Base-by-base conservation (phyloP, 2,888 invertebrate species). In the Drosophila sordidula region DNA sequence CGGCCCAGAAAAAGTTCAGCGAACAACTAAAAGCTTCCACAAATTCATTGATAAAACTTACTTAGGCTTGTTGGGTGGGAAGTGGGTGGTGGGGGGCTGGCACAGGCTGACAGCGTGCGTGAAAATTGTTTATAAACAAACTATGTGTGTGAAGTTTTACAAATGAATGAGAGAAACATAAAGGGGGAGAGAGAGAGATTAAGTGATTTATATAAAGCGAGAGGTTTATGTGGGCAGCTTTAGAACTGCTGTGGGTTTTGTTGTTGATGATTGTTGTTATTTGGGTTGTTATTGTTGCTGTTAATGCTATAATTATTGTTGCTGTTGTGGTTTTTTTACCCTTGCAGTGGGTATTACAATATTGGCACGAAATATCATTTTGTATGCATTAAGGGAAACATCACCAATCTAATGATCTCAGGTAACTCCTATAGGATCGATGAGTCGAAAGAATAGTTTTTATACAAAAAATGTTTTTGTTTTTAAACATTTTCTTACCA, bases 51-150 rank as follows among this genome's bases (percentile, higher is more conserved):
- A 80, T 81, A 81, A 80, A 78, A 45, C 2, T 36, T 26, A 5
- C 6, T 12, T 12, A 12, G 34, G 12, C 12, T 4, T 8, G 8
- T 6, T 29, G 26, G 26, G 0, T 0, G 38, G 25, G 14, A 12
- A 26, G 18, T 29, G 29, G 8, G 49, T 18, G 18, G 18, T 18
- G 11, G 45, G 34, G n/a, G 22, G 34, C 12, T 29, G n/a, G 11
- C 12, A 14, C 5, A n/a, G 25, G 22, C 34, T 42, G 42, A 22
- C n/a, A 29, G 67, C 49, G 52, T 64, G 75, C 47, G 61, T 57
- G 39, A 44, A 68, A 57, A 50, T 75, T 81, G 75, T 80, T 81
- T 80, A 81, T 72, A 81, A 81, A 81, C 75, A 75, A 75, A 78
- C 50, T 39, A 32, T 50, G 59, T 42, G 41, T 46, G 63, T 61